Conservation (phyloP, 1,140 invertebrate genomes). For the Metopolophium dirhodum region DNA sequence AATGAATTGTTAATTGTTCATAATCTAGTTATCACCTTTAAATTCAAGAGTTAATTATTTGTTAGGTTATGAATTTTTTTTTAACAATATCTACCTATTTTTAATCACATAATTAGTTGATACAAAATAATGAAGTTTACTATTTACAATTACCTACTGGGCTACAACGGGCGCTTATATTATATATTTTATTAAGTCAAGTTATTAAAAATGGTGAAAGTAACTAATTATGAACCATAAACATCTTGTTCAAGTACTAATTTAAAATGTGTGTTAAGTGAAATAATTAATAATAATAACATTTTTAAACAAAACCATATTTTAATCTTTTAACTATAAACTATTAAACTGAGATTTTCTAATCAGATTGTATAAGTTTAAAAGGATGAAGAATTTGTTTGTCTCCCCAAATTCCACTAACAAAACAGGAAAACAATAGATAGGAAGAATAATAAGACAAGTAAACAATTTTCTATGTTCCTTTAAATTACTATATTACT, state of each 20-base stretch:
- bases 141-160: background rate
- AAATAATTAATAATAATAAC: background rate
- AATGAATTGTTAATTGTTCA: background rate
- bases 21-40: background rate
- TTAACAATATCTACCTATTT: background rate
- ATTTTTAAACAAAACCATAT: background rate
- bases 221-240: background rate
- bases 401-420: background rate
- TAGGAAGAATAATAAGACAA: slow-evolving; percentile 26
- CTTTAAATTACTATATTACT: slow-evolving; percentile 45
- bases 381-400: background rate
- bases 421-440: background rate
- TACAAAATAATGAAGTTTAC: background rate
- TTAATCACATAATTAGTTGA: background rate
- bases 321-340: background rate
- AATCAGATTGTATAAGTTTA: background rate
- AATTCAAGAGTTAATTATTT: background rate
- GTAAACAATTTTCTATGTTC: slow-evolving; percentile 16
- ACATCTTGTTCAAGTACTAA: background rate
- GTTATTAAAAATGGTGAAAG: background rate
- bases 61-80: background rate
- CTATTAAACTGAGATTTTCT: background rate
- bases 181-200: background rate
- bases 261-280: background rate
- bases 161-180: background rate